A percentile compares a stretch with the other conserved stretches of the same genome.
These are phyloP conservation scores for Valencia hispanica DNA, from an alignment of 2,797 vertebrate genomes.

Conservation along the genomic window DNA sequence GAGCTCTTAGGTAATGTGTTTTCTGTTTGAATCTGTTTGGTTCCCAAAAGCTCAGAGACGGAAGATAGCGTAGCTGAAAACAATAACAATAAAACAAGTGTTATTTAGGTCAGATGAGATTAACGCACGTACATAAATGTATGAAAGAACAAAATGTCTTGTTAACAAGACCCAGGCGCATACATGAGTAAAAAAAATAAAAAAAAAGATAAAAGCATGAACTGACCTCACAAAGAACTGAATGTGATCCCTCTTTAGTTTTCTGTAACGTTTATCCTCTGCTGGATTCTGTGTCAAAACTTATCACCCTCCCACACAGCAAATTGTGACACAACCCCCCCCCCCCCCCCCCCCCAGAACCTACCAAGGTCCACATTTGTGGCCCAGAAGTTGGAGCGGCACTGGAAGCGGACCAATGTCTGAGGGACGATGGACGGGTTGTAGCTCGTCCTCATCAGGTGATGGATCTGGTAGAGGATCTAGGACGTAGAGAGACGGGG, in stretches of 20 bases:
- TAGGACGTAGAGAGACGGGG: conserved; percentile 26
- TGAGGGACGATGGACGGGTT: conserved; percentile 81
- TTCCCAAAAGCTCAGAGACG: not conserved
- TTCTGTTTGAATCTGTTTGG: not conserved
- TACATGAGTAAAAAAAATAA: not conserved
- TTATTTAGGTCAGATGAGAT: conserved; percentile 33
- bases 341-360: no score
- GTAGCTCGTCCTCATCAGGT: conserved; percentile 83
- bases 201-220: conserved; percentile 1
- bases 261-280: not conserved
- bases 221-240: not conserved
- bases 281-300: not conserved
- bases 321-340: no score
- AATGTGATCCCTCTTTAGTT: not conserved
- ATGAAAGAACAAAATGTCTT: conserved; percentile 1
- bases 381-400: conserved; percentile 84
- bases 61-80: not conserved
- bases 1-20: not conserved
- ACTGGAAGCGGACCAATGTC: conserved; percentile 83
- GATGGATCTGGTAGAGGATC: conserved; percentile 86
- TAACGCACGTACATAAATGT: not conserved
- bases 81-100: not conserved
- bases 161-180: conserved; percentile 6
- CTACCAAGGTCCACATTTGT: conserved; percentile 85
- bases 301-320: no score